Evolutionary conservation across 2,888 invertebrate genomes (phyloP), one percentile per base, ranked within the genome.

Genomic region (Meganola albula): DNA sequence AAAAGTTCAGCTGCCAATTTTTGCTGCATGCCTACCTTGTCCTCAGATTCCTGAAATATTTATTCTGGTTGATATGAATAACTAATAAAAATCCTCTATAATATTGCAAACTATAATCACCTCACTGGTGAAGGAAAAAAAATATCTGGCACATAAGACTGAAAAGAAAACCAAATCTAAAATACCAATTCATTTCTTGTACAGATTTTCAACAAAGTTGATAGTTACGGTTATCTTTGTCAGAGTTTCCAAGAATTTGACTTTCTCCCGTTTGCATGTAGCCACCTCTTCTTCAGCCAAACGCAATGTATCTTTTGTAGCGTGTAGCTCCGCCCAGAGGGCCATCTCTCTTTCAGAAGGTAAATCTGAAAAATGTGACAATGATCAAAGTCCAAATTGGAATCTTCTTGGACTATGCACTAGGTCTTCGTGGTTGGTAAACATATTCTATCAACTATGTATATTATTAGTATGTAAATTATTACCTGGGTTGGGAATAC

Each of bases 1-100:
- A 82, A 44, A 14, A 88, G 66, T 40, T 88, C 87, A 4, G 77
- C 77, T 3, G 83, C 80, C 45, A 88, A 43, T 55, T 84, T 85
- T 47, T 85, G 84, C 59, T 87, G 80, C 54, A 82, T 72, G 20
- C 76, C 76, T 47, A 76, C 63, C 57, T 82, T 80, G 47, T 77
- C 75, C 10, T 85, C 83, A 1, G 78, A 58, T 43, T 84, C 83
- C 74, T 78, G 60, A 40, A 73, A 75, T 4, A n/a, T 8, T 20
- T 20, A 7, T n/a, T 20, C 7, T 20, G 6, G 4, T 16, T 16
- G n/a, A 20, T 3, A 20, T 24, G 11, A 22, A 13, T 21, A 12
- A n/a, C 11, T 12, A 9, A 26, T 10, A 12, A 24, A 24, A 12
- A n/a, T n/a, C n/a, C n/a, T n/a, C 4, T n/a, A 14, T 6, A 10